Base-by-base conservation (phyloP, 2,113 vertebrate genomes). In the Macaca nemestrina region DNA sequence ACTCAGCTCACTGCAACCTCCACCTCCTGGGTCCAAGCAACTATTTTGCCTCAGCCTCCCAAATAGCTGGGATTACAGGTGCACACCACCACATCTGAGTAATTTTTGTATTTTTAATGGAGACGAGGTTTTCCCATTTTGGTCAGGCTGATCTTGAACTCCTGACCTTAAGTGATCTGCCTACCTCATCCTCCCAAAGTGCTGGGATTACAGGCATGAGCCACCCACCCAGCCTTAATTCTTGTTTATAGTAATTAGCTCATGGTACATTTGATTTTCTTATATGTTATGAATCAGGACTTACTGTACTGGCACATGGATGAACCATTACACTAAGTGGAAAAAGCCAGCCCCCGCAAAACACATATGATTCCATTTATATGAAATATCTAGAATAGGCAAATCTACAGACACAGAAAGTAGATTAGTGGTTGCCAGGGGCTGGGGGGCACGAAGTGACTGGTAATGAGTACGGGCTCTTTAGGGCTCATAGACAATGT, bases 221-320 rank as follows among this genome's bases (percentile, higher is more conserved):
- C 67, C 32, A 68, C 32, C 32, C 16, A 1, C 32, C 67, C 32
- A 16, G 32, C 32, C 67, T 68, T n/a, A 17, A 35, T n/a, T 16
- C 67, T n/a, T n/a, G 32, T 30, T 68, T 68, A n/a, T 68, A 17
- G 30, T 35, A 35, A 76, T 27, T 76, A 76, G 73, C 40, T n/a
- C 25, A 16, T 16, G 23, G 73, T 45, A 76, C 14, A 40, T 43
- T 16, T 76, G 73, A 43, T 45, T 45, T 76, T 25, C 13, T 76
- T 76, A 8, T 16, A 30, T 0, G 25, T 45, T 43, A 14, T 76
- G 13, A 45, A 40, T 27, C 4, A 76, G 38, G 73, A 76, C 73
- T 45, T 76, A 45, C 40, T 1, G 25, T 76, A 6, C 2, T 0
- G 1, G 20, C 17, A 27, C n/a, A 30, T 12, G 40, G 57, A 11